These are phyloP conservation scores for Paratrypauchen microcephalus DNA, from an alignment of 2,797 vertebrate genomes.

Conservation along the genomic window DNA sequence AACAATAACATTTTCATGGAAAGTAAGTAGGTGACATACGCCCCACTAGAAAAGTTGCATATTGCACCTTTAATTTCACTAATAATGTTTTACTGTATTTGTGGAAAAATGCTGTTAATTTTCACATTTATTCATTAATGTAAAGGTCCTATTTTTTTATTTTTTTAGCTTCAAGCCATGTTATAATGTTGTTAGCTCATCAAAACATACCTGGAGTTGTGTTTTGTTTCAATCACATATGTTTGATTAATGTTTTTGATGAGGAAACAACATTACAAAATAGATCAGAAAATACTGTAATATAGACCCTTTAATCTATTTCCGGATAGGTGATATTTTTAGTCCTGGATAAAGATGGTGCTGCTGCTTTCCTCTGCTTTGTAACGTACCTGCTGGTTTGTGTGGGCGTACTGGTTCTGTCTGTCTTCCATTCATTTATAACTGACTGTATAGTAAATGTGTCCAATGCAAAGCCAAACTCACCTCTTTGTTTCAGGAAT, in stretches of 20 bases:
- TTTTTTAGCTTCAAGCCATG: neutral
- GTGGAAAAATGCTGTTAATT: neutral
- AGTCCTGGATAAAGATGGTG: neutral
- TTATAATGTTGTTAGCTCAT: too few species aligned
- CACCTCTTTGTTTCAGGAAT: conserved; percentile 80
- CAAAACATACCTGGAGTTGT: too few species aligned
- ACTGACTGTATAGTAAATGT: neutral
- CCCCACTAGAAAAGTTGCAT: too few species aligned
- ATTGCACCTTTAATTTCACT: neutral
- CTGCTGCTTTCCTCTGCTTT: conserved; percentile 13
- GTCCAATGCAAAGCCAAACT: conserved; percentile 1
- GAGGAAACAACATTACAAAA: too few species aligned
- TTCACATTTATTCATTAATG: neutral
- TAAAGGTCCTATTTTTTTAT: neutral
- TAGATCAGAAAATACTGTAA: too few species aligned
- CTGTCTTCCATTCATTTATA: conserved; percentile 16
- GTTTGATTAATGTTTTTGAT: too few species aligned
- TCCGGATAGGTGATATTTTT: neutral
- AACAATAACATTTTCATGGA: too few species aligned
- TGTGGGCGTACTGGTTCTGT: conserved; percentile 19
- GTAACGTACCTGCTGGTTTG: conserved; percentile 17
- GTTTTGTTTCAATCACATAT: too few species aligned
- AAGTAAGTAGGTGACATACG: too few species aligned
- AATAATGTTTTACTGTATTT: neutral
- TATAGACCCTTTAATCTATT: neutral